phyloP scores from a whole-genome alignment of 2,113 vertebrate species.

The Ardeotis arabs region DNA sequence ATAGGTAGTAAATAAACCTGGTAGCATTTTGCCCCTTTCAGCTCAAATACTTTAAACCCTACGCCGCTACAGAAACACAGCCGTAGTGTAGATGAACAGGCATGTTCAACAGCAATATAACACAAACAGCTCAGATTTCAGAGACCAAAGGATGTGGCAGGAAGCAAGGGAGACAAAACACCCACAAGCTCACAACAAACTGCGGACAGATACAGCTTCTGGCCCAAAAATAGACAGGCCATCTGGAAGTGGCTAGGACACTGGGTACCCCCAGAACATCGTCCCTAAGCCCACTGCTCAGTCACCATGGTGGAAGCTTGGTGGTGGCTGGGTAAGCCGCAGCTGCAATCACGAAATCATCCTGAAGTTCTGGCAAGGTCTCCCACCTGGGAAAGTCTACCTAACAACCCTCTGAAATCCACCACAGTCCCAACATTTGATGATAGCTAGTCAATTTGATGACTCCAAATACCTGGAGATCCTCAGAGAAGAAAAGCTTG shows the following conservation, averaged over 20 bases:
- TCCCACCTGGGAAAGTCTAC: not conserved
- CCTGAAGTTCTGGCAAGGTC: not conserved
- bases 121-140: not conserved
- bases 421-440: not conserved
- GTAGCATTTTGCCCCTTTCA: not conserved
- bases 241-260: not conserved
- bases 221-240: not conserved
- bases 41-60: not conserved
- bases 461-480: not conserved
- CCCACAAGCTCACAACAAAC: not conserved
- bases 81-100: not conserved
- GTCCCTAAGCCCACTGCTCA: not conserved
- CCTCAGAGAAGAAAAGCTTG: not conserved
- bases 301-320: not conserved
- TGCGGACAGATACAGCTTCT: not conserved
- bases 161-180: not conserved
- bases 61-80: not conserved
- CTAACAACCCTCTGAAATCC: not conserved
- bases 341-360: not conserved
- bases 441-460: not conserved
- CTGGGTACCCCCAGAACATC: not conserved
- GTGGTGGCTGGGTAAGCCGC: not conserved
- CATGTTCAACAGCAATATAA: not conserved
- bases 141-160: not conserved
- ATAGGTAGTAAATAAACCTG: not conserved